These are phyloP conservation scores for Stegophylla sp. DNA, from an alignment of 2,888 invertebrate genomes.

Conservation along the genomic window DNA sequence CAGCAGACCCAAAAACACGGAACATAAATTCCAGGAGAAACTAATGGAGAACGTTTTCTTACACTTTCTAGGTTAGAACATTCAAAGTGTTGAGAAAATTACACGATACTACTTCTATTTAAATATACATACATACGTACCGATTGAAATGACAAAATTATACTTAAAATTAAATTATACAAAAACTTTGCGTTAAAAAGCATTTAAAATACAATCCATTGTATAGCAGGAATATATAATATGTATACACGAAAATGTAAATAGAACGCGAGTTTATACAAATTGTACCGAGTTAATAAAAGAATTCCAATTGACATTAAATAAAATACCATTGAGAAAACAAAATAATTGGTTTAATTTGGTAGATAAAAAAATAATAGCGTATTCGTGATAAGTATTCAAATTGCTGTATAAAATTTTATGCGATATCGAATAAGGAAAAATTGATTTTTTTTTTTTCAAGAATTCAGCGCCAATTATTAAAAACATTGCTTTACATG, in stretches of 20 bases:
- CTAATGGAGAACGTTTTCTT: no score
- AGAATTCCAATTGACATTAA: not conserved
- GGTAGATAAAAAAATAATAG: not conserved
- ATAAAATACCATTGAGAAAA: not conserved
- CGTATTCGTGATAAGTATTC: not conserved
- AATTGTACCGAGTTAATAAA: not conserved
- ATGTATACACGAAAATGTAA: not conserved
- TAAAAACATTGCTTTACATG: not conserved
- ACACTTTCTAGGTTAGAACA: no score
- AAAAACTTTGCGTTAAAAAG: no score
- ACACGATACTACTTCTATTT: no score
- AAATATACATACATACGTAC: no score
- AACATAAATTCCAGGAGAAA: no score
- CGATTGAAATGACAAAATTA: no score
- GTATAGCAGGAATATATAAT: no score
- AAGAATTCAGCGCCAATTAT: not conserved
- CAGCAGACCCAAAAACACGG: no score
- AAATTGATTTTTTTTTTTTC: not conserved
- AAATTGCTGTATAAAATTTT: not conserved
- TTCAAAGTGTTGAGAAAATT: no score
- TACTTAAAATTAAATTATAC: no score
- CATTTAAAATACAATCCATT: no score
- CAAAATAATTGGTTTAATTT: not conserved
- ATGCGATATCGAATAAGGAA: not conserved
- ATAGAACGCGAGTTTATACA: not conserved